Evolutionary conservation across 2,797 vertebrate genomes (phyloP).

Genomic region (Loriculus beryllinus): DNA sequence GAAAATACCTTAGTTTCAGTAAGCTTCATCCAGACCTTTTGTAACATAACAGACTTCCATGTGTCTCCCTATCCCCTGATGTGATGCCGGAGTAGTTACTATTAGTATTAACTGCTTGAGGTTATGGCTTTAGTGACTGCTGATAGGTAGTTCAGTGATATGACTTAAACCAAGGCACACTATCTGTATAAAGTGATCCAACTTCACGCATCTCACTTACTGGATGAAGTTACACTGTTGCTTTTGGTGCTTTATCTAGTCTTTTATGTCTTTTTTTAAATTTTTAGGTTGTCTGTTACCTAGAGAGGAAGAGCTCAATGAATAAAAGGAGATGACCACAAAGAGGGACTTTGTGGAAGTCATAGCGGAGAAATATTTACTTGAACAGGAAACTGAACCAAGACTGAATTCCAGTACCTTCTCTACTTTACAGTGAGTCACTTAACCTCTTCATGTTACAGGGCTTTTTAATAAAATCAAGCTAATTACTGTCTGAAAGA

Average conservation of each 20-base stretch:
- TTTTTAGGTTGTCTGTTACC: neutral
- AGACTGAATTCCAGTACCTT: neutral
- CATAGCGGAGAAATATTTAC: neutral
- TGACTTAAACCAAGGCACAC: neutral
- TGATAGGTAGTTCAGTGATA: neutral
- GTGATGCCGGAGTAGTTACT: neutral
- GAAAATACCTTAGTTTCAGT: neutral
- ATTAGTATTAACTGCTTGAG: neutral
- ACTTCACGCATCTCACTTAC: neutral
- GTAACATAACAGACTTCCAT: accelerated
- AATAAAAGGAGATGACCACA: neutral
- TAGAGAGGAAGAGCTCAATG: neutral
- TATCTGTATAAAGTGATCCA: neutral
- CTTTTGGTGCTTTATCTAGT: neutral
- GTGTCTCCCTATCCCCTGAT: neutral
- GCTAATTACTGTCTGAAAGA: slow-evolving; percentile 19
- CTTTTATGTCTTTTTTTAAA: neutral
- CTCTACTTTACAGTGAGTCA: neutral
- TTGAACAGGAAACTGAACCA: neutral
- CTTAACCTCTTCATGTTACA: neutral
- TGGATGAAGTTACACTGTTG: neutral
- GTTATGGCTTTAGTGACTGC: neutral
- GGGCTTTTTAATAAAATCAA: neutral
- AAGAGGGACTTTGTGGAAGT: neutral
- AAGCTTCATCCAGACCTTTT: neutral